Percentiles rank a stretch among this genome's conserved stretches.
Conservation (phyloP, 2,888 invertebrate genomes). For the Callimorpha dominula region DNA sequence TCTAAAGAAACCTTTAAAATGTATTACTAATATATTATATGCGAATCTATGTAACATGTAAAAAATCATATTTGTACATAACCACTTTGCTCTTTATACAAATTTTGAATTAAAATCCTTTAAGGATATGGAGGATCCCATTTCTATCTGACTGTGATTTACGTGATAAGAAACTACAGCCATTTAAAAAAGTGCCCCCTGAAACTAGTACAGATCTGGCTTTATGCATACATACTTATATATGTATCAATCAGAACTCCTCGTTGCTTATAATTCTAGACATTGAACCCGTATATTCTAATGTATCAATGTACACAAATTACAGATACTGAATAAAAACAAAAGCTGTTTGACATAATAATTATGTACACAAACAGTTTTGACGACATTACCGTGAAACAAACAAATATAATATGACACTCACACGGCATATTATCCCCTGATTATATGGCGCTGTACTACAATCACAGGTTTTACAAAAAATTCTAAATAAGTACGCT, state of each 20-base stretch:
- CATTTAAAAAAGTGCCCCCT: neutral
- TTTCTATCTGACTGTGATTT: neutral
- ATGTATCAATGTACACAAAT: conserved; percentile 33
- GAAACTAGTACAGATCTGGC: neutral
- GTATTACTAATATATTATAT: too few species aligned
- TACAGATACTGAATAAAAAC: conserved; percentile 31
- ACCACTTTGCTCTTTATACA: too few species aligned
- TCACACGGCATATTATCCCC: conserved; percentile 32
- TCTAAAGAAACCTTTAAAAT: too few species aligned
- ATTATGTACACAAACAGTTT: conserved; percentile 23
- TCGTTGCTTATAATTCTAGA: neutral
- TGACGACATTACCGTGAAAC: conserved; percentile 28
- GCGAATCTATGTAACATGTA: too few species aligned
- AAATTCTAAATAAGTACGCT: conserved; percentile 34
- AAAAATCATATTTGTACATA: too few species aligned
- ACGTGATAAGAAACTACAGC: neutral
- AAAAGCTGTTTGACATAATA: conserved; percentile 35
- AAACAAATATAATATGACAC: conserved; percentile 40
- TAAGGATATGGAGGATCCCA: too few species aligned
- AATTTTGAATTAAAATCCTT: too few species aligned
- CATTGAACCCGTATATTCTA: conserved; percentile 21
- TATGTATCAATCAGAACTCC: neutral
- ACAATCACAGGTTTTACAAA: conserved; percentile 36
- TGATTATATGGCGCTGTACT: conserved; percentile 44
- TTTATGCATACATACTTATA: too few species aligned